Percentiles rank a stretch among this genome's conserved stretches.
phyloP scores from a whole-genome alignment of 1,140 invertebrate genomes.

The Onthophagus taurus region DNA sequence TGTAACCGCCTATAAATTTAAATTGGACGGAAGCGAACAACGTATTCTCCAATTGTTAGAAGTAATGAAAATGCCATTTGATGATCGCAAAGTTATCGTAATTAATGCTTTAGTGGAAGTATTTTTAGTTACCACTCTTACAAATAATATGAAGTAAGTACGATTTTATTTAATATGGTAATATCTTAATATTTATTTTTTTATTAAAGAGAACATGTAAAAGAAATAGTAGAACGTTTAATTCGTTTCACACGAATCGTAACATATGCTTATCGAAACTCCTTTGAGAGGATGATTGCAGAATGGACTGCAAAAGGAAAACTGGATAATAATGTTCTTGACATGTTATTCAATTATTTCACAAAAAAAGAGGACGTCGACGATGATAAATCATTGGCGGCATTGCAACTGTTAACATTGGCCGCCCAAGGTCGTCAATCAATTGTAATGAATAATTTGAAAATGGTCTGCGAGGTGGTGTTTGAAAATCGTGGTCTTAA shows the following conservation, averaged over 20 bases:
- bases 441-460: constrained; percentile 29
- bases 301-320: constrained; percentile 29
- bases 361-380: constrained; percentile 21
- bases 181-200: constrained; percentile 8
- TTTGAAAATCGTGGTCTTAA: constrained; percentile 20
- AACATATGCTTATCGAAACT: constrained; percentile 19
- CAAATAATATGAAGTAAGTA: constrained; percentile 29
- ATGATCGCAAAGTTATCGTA: constrained; percentile 28
- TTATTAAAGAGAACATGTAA: constrained; percentile 29
- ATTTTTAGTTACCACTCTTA: constrained; percentile 30
- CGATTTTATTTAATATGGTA: background rate
- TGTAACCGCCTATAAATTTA: constrained; percentile 28
- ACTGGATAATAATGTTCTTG: constrained; percentile 31
- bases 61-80: constrained; percentile 29
- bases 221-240: constrained; percentile 24
- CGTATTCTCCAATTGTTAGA: no score
- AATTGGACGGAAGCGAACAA: constrained; percentile 21
- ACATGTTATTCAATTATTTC: constrained; percentile 30
- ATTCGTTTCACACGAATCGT: constrained; percentile 23
- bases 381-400: constrained; percentile 20
- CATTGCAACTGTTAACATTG: constrained; percentile 26
- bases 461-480: constrained; percentile 24
- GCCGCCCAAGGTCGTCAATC: constrained; percentile 23
- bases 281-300: constrained; percentile 27
- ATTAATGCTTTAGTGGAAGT: constrained; percentile 29